A percentile compares a stretch with the other conserved stretches of the same genome.
Evolutionary conservation across 2,888 invertebrate genomes (phyloP).

Genomic region (Pristionchus japonicus): DNA sequence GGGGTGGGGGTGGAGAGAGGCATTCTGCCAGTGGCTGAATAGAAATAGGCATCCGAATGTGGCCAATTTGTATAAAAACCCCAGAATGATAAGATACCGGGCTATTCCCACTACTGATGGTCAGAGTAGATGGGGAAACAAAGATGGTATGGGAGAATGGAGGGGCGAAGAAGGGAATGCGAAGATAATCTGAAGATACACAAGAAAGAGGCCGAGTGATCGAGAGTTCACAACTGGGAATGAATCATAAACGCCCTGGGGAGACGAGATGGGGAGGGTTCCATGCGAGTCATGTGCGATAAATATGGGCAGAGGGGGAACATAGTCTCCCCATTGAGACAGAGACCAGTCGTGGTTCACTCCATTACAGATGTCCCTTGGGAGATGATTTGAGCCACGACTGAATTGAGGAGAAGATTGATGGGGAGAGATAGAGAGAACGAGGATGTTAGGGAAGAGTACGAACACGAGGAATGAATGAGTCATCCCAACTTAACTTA

Average conservation of each 20-base stretch:
- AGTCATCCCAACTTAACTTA: not conserved
- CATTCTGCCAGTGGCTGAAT: not conserved
- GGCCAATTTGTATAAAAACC: not conserved
- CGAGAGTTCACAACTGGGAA: not conserved
- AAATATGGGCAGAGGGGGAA: not conserved
- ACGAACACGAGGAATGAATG: not conserved
- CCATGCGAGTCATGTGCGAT: not conserved
- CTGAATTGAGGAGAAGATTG: not conserved
- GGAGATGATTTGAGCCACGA: not conserved
- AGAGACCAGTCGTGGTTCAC: not conserved
- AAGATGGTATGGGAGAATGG: not conserved
- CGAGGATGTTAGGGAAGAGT: not conserved
- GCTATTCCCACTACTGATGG: not conserved
- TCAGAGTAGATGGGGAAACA: not conserved
- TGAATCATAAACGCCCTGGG: not conserved
- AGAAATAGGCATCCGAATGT: not conserved
- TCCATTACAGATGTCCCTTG: slow-evolving; percentile 9
- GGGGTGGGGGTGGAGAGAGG: not conserved
- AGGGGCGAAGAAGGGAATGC: not conserved
- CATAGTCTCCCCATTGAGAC: not conserved
- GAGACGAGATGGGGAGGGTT: not conserved
- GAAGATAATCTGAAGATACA: slow-evolving; percentile 1
- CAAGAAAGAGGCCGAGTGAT: not conserved
- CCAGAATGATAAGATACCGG: not conserved
- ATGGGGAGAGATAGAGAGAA: not conserved